Base-by-base conservation (phyloP, 2,888 invertebrate genomes). In the Epistrophella euchroma region DNA sequence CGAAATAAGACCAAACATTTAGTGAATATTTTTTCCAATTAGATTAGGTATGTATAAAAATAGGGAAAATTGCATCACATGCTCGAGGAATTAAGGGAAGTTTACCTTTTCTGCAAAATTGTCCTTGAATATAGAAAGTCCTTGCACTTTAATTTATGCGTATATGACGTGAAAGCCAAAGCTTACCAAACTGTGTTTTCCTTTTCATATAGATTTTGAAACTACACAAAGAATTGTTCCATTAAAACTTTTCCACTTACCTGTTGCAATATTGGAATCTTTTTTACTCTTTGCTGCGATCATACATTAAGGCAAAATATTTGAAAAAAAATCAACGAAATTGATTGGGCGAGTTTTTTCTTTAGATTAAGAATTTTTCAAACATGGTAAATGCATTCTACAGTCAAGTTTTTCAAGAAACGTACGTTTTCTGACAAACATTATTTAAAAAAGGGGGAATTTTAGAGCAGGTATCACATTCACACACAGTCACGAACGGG, bases 401-500 rank as follows among this genome's bases (percentile, higher is more conserved):
- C 77, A 60, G 66, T 77, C 52, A 74, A 71, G 64, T 82, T 78
- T 82, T 73, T 74, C 25, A 64, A 86, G 74, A 82, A 82, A 78
- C 64, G 28, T 74, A 64, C 74, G 77, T 82, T 71, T 82, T 66
- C 66, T 52, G 62, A 58, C 74, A 78, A 82, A 82, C 82, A 86
- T 86, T 71, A 71, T 78, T 77, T 74, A 52, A 82, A 81, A 40
- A 52, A 37, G 35, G 37, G 68, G 37, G 19, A 52, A 52, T 37
- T 37, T 68, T 9, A 52, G 37, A 68, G 37, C 72, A 60, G 74
- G 82, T 82, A 66, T 71, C 73, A 56, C 86, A 86, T 86, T 86
- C 86, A 86, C 86, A 85, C 81, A 86, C 86, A 86, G 64, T 78
- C 86, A 86, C 82, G 86, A 77, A 82, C 70, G 77, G 77, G 86